Conservation (phyloP, 1,140 invertebrate species). For the Dreissena rostriformis region DNA sequence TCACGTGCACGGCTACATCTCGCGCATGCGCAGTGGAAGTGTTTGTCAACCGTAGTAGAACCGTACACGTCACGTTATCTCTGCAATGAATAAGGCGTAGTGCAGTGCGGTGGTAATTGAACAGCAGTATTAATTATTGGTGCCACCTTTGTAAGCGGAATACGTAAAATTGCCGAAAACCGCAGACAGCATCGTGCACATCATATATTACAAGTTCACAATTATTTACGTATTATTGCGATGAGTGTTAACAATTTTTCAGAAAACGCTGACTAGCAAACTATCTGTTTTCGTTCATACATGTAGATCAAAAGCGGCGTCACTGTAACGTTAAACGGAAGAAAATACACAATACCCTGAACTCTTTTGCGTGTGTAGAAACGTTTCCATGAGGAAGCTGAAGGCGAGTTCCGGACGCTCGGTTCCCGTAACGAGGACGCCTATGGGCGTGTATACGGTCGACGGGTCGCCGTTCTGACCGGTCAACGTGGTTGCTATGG, state of each 20-base stretch:
- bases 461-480: neutral
- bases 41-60: neutral
- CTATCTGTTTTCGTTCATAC: too few species aligned
- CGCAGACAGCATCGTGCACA: too few species aligned
- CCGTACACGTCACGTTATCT: conserved; percentile 33
- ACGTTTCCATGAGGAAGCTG: conserved; percentile 15
- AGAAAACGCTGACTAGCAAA: too few species aligned
- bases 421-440: conserved; percentile 25
- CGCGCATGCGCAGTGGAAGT: conserved; percentile 49
- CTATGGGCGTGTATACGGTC: neutral
- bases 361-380: conserved; percentile 4
- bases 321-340: too few species aligned
- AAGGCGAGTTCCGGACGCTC: conserved; percentile 15
- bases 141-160: too few species aligned
- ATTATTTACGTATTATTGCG: too few species aligned
- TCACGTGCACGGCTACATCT: conserved; percentile 35
- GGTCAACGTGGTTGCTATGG: conserved; percentile 10
- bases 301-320: too few species aligned
- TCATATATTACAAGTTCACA: too few species aligned
- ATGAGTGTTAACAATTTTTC: too few species aligned
- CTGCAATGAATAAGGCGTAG: neutral
- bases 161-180: too few species aligned
- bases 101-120: too few species aligned
- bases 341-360: conserved; percentile 17
- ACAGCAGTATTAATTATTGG: too few species aligned